Evolutionary conservation across 2,888 invertebrate species (phyloP), one percentile per base, ranked within the genome.

Genomic region (Coenonympha glycerion): DNA sequence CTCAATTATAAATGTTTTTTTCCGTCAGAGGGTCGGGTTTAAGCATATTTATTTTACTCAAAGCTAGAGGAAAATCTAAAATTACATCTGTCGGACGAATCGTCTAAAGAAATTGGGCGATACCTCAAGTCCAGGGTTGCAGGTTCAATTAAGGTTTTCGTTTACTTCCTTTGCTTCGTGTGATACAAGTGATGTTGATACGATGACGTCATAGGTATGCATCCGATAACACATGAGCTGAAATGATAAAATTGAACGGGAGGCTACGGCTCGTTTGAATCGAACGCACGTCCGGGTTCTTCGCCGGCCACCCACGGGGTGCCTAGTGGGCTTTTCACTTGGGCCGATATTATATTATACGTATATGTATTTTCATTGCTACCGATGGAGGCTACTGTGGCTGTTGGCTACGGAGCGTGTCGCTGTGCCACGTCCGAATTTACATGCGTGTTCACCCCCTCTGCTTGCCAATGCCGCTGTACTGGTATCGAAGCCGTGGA

Each of bases 271-370:
- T 82, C 82, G 85, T 85, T 85, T 80, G 77, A 83, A 85, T 80
- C 86, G 85, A 83, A 81, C 83, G 83, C 87, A 85, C 85, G 86
- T 83, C 79, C 81, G 78, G 78, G 62, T 75, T 69, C 71, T 69
- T 34, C 46, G 26, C 24, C 46, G 36, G 28, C 63, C 77, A 76
- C 79, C 74, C 63, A 55, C 62, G 61, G 80, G 81, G 82, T 76
- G 82, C 78, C 78, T 83, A 86, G 84, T 85, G 86, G 87, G 85
- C 86, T 85, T 84, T 83, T 85, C 85, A 83, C 83, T 82, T 78
- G 73, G 80, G 80, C 80, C 83, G 77, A n/a, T n/a, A n/a, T n/a
- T n/a, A n/a, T n/a, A n/a, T n/a, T n/a, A n/a, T n/a, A n/a, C n/a
- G n/a, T 84, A 81, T 83, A 85, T 84, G 26, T 3, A 86, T 82